Conservation (phyloP, 2,888 invertebrate species). For the Neoascia interrupta region DNA sequence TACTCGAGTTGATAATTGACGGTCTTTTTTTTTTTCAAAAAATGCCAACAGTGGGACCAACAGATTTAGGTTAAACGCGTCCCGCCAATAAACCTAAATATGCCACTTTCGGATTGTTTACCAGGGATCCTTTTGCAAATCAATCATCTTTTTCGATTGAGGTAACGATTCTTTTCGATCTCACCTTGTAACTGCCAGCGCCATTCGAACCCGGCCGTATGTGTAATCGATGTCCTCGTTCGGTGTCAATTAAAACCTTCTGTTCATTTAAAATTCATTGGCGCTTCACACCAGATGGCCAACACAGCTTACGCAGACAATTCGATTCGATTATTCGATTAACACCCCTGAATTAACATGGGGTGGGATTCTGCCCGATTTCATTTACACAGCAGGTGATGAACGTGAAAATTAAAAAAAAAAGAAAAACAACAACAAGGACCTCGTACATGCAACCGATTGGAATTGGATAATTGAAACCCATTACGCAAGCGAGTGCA, state of each 20-base stretch:
- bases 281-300: constrained; percentile 41
- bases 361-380: constrained; percentile 1
- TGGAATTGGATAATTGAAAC: constrained; percentile 1
- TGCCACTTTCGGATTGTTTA: too few species aligned
- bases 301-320: too few species aligned
- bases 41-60: too few species aligned
- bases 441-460: background rate
- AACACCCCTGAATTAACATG: background rate
- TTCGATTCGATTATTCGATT: background rate
- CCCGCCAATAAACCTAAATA: too few species aligned
- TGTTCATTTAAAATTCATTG: constrained; percentile 57
- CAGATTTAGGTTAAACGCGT: too few species aligned
- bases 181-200: too few species aligned
- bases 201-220: constrained; percentile 16
- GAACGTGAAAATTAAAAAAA: background rate
- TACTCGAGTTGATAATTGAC: too few species aligned
- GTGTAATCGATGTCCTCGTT: constrained; percentile 34
- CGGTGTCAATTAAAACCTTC: constrained; percentile 40
- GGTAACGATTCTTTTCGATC: too few species aligned
- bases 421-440: background rate
- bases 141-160: too few species aligned
- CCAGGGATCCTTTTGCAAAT: too few species aligned
- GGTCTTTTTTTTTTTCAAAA: too few species aligned
- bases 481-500: constrained; percentile 13
- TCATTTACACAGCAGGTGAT: background rate